Percentiles rank a stretch among this genome's conserved stretches.
Conservation (phyloP, 2,888 invertebrate genomes). For the Pandemis cinnamomeana region DNA sequence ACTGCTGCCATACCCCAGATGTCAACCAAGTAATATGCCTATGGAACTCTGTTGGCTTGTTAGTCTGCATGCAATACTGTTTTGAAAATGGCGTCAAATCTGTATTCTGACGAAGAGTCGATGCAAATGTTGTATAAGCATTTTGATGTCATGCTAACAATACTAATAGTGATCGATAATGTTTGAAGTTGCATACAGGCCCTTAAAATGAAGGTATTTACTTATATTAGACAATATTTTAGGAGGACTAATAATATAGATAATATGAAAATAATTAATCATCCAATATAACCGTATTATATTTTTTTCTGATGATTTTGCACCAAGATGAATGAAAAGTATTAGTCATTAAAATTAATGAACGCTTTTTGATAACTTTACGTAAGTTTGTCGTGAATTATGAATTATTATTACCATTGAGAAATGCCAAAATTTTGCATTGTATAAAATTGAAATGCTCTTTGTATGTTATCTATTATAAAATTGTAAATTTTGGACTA, state of each 20-base stretch:
- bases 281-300: background rate
- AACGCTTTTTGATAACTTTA: background rate
- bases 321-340: background rate
- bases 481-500: slow-evolving; percentile 1
- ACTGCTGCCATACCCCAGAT: too few relatives aligned
- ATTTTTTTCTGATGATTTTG: background rate
- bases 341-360: slow-evolving; percentile 4
- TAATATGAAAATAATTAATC: slow-evolving; percentile 9
- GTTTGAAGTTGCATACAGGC: background rate
- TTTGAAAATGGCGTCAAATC: too few relatives aligned
- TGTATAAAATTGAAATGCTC: background rate
- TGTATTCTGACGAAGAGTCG: background rate
- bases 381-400: slow-evolving; percentile 11
- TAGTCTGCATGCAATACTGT: too few relatives aligned
- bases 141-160: too few relatives aligned
- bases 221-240: slow-evolving; percentile 10
- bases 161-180: background rate
- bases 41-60: too few relatives aligned
- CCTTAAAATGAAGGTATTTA: background rate
- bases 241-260: slow-evolving; percentile 1
- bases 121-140: background rate
- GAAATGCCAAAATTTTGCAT: slow-evolving; percentile 16
- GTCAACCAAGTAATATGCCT: too few relatives aligned
- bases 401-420: slow-evolving; percentile 2
- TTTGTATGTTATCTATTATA: background rate